Conservation (phyloP, 64 coral and sea anemone species). For the Astreopora myriophthalma region DNA sequence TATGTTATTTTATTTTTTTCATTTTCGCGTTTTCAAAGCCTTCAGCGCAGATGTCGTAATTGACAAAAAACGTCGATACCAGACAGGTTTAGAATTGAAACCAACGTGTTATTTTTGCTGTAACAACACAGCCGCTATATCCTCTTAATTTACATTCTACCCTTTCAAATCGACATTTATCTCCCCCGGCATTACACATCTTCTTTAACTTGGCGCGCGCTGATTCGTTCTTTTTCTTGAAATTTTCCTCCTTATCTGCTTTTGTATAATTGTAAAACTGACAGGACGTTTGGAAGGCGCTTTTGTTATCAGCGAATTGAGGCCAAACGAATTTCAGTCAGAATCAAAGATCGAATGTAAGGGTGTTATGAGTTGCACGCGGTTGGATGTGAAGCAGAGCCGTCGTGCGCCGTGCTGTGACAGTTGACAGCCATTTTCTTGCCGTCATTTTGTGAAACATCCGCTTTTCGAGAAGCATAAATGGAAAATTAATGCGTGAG, state of each 20-base stretch:
- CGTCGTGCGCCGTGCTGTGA: neutral
- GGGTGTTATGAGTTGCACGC: neutral
- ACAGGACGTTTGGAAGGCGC: neutral
- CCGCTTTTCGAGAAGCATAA: neutral
- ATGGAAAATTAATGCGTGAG: neutral
- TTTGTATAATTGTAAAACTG: neutral
- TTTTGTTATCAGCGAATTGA: neutral
- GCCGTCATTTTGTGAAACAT: neutral
- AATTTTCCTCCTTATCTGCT: neutral
- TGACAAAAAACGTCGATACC: neutral
- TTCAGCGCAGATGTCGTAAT: slow-evolving; percentile 5
- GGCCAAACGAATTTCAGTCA: neutral
- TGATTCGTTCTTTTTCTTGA: neutral
- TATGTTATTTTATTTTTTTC: neutral
- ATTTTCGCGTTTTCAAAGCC: neutral
- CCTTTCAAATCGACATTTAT: neutral
- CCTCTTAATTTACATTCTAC: neutral
- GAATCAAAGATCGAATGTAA: neutral
- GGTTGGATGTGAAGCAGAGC: neutral
- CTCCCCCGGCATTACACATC: neutral
- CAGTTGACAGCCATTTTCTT: neutral
- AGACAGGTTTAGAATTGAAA: neutral
- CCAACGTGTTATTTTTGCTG: neutral
- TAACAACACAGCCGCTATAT: neutral
- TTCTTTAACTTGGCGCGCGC: neutral